phyloP scores from a whole-genome alignment of 2,113 vertebrate genomes.

The Zonotrichia leucophrys region DNA sequence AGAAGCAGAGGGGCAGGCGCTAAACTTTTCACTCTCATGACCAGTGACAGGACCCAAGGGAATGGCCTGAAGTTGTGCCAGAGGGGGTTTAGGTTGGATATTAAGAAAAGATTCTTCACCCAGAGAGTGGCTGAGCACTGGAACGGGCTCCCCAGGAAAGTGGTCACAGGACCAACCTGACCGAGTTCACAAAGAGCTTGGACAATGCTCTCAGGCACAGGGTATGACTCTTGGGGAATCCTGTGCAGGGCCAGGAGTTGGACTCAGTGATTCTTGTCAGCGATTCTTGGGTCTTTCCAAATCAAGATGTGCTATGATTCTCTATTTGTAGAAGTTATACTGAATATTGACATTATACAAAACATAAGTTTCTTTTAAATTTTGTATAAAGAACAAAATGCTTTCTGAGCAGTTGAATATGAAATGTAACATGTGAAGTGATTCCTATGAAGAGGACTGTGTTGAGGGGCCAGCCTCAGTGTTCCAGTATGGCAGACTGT shows the following conservation, averaged over 20 bases:
- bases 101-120: not conserved
- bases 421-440: not conserved
- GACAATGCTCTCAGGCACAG: not conserved
- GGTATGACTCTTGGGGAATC: not conserved
- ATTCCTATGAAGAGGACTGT: not conserved
- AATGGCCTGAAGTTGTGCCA: not conserved
- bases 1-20: not conserved
- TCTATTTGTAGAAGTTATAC: not conserved
- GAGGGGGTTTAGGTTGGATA: not conserved
- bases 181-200: fast-evolving
- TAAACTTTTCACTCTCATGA: not conserved
- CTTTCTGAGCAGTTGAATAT: not conserved
- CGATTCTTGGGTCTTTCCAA: not conserved
- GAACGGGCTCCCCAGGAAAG: not conserved
- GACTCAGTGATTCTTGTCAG: not conserved
- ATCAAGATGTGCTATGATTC: not conserved
- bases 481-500: not conserved
- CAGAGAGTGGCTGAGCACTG: fast-evolving
- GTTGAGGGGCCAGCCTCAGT: not conserved
- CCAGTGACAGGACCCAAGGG: not conserved
- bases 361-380: not conserved
- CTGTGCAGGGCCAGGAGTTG: not conserved
- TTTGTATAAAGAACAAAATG: not conserved
- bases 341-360: not conserved
- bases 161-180: not conserved